Conservation (phyloP, 2,888 invertebrate species). For the Globia sparganii region DNA sequence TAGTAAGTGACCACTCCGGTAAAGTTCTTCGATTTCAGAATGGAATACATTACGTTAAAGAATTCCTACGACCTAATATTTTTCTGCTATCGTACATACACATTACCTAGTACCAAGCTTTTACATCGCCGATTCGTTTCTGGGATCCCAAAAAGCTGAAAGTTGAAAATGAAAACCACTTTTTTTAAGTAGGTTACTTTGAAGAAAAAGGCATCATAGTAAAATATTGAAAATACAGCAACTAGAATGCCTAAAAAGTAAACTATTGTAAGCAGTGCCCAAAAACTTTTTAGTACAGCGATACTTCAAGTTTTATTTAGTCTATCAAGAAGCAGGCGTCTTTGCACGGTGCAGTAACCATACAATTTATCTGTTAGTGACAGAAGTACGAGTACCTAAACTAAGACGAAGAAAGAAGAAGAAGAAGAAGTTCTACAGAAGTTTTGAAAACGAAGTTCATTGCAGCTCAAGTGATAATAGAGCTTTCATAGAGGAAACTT, state of each 20-base stretch:
- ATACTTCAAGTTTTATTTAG: neutral
- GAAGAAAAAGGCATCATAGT: neutral
- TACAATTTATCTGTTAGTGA: neutral
- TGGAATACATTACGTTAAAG: neutral
- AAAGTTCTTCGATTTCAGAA: neutral
- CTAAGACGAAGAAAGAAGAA: neutral
- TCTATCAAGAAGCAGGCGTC: neutral
- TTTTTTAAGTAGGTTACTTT: neutral
- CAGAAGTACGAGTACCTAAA: neutral
- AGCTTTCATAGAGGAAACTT: neutral
- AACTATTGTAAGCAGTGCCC: neutral
- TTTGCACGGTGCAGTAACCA: neutral
- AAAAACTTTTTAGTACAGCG: neutral
- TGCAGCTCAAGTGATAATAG: neutral
- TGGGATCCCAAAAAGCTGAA: neutral
- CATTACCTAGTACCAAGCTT: neutral
- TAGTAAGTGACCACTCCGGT: neutral
- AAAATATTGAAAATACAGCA: neutral
- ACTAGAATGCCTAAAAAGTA: neutral
- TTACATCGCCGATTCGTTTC: neutral
- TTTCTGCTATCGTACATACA: no score
- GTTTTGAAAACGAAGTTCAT: neutral
- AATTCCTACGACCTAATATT: neutral
- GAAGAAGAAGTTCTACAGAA: no score
- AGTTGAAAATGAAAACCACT: no score